Evolutionary conservation across 2,888 invertebrate species (phyloP).

Genomic region (Rambutsinella grinnellia): DNA sequence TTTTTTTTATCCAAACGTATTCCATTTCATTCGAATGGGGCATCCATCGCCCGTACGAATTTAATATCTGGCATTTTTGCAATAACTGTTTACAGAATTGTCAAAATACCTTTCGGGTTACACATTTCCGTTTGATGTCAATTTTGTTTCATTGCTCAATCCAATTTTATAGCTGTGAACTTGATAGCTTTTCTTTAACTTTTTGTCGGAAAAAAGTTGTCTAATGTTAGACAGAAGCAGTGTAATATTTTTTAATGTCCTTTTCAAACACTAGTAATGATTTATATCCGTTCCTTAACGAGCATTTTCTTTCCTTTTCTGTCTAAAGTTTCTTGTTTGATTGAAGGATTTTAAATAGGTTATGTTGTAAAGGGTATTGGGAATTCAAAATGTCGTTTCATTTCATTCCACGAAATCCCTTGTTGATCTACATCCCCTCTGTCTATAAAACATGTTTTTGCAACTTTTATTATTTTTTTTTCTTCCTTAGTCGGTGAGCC

Average conservation of each 20-base stretch:
- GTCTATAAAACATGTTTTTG: conserved; percentile 63
- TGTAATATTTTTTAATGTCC: too few relatives aligned
- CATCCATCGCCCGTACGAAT: too few relatives aligned
- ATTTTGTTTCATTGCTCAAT: background rate
- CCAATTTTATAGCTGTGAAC: background rate
- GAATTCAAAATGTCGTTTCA: conserved; percentile 10
- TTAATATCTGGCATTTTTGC: too few relatives aligned
- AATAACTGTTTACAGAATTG: too few relatives aligned
- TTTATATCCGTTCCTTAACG: conserved; percentile 32
- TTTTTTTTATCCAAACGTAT: too few relatives aligned
- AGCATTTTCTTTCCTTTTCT: conserved; percentile 23
- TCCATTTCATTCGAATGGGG: too few relatives aligned
- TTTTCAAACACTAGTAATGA: too few relatives aligned
- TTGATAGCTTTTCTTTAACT: too few relatives aligned
- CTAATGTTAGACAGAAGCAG: too few relatives aligned
- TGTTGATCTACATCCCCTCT: conserved; percentile 19
- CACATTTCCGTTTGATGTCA: conserved; percentile 4
- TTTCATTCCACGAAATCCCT: background rate
- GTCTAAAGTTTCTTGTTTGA: conserved; percentile 29
- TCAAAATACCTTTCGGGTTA: too few relatives aligned
- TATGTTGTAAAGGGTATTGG: conserved; percentile 28
- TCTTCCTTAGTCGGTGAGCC: conserved; percentile 79
- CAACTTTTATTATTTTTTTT: background rate
- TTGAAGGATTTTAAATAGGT: conserved; percentile 49
- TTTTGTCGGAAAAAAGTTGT: too few relatives aligned